Evolutionary conservation across 2,888 invertebrate genomes (phyloP), one percentile per base, ranked within the genome.

Genomic region (Pocota personata): DNA sequence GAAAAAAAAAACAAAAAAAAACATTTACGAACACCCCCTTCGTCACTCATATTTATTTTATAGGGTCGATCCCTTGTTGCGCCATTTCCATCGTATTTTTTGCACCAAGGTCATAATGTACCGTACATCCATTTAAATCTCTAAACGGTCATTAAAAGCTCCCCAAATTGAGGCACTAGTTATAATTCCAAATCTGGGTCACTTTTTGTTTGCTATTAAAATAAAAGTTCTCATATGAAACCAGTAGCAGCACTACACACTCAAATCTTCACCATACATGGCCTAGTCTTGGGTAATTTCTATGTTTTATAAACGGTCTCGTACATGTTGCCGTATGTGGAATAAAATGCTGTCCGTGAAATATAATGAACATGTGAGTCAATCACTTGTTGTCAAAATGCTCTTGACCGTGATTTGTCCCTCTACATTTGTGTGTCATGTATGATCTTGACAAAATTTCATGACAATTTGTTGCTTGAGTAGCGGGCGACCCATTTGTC

Each of bases 351-450:
- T 48, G 78, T 46, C 66, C 69, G 52, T 83, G 67, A 73, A 73
- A 67, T 48, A 30, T 37, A 58, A 83, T 58, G 32, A 37, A 66
- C 21, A 58, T 66, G 16, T 43, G 43, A 64, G 52, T 43, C 67
- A 71, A 62, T 35, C 52, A 72, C 58, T 72, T 67, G 71, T 71
- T 58, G 78, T 64, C 58, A 66, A 82, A 71, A 62, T 67, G 83
- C 52, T 83, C 82, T 83, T 83, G 82, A 78, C 82, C 72, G 58
- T 83, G 78, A 82, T 82, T 72, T 66, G 24, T 35, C 16, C 48
- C 10, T 16, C 14, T 48, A n/a, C 19, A 50, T 40, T 19, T 4
- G 62, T 40, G n/a, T 46, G 21, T 24, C 3, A 12, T 43, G 48
- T 37, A 14, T 27, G 30, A 19, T 69, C 69, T 43, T 27, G 16